Evolutionary conservation across 2,113 vertebrate genomes (phyloP).

Genomic region (Zapornia atra): DNA sequence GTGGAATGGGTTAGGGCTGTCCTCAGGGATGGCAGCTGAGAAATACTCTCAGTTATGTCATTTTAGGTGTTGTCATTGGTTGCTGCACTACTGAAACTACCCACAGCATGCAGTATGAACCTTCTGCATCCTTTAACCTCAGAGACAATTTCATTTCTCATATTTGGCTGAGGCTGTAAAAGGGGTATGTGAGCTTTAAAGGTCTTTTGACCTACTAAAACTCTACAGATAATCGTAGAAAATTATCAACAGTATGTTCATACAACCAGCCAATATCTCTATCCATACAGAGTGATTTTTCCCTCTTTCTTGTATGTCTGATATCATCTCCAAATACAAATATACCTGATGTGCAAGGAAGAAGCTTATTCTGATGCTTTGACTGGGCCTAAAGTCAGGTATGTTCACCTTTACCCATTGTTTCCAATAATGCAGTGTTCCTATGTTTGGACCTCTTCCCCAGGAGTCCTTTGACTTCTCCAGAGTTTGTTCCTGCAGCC

Average conservation of each 20-base stretch:
- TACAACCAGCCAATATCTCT: neutral
- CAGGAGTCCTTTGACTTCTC: neutral
- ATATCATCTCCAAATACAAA: neutral
- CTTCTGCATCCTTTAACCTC: neutral
- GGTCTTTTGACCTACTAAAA: neutral
- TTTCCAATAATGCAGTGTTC: neutral
- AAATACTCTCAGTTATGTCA: neutral
- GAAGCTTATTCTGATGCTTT: neutral
- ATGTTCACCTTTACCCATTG: neutral
- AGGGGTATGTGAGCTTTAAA: neutral
- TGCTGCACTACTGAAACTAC: neutral
- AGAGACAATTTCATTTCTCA: neutral
- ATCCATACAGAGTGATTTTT: neutral
- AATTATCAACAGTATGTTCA: neutral
- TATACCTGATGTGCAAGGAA: neutral
- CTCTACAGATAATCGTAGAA: neutral
- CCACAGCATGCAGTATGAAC: neutral
- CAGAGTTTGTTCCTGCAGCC: neutral
- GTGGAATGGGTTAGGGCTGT: neutral
- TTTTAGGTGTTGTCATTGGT: neutral
- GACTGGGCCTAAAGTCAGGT: neutral
- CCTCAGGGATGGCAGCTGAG: neutral
- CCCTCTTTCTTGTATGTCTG: neutral
- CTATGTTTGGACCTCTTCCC: neutral
- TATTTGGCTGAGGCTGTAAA: neutral